Evolutionary conservation across 2,888 invertebrate species (phyloP).

Genomic region (Danaus chrysippus): DNA sequence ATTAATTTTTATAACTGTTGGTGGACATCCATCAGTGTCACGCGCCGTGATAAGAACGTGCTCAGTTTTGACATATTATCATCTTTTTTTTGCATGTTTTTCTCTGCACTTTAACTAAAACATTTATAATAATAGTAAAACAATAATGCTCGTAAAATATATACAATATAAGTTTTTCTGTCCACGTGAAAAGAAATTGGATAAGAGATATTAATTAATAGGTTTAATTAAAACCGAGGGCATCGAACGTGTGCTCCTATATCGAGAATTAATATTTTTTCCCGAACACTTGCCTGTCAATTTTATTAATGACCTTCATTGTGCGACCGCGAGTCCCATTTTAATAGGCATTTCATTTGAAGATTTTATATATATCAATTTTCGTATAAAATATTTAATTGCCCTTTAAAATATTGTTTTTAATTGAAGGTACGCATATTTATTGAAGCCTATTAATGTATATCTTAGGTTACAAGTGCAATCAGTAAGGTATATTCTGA

Average conservation of each 20-base stretch:
- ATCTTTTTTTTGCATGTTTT: no score
- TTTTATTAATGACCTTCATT: constrained; percentile 35
- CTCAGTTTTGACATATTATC: neutral
- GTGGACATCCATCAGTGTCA: constrained; percentile 29
- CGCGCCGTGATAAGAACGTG: constrained; percentile 12
- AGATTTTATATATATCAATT: no score
- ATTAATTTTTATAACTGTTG: constrained; percentile 31
- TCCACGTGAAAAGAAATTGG: constrained; percentile 6
- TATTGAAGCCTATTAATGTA: no score
- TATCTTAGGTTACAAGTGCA: no score
- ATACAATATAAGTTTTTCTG: no score
- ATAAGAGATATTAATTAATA: constrained; percentile 43
- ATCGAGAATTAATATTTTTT: constrained; percentile 37
- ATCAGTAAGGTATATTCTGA: no score
- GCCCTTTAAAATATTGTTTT: no score
- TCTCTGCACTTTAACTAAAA: no score
- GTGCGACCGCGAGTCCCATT: constrained; percentile 17
- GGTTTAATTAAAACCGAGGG: constrained; percentile 47
- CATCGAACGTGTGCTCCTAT: constrained; percentile 37
- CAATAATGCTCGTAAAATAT: no score
- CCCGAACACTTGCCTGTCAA: constrained; percentile 34
- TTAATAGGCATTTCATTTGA: constrained; percentile 17
- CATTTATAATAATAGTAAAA: no score
- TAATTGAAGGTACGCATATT: no score
- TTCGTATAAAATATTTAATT: no score